Conservation (phyloP, 2,888 invertebrate species). For the Argyresthia albistria region DNA sequence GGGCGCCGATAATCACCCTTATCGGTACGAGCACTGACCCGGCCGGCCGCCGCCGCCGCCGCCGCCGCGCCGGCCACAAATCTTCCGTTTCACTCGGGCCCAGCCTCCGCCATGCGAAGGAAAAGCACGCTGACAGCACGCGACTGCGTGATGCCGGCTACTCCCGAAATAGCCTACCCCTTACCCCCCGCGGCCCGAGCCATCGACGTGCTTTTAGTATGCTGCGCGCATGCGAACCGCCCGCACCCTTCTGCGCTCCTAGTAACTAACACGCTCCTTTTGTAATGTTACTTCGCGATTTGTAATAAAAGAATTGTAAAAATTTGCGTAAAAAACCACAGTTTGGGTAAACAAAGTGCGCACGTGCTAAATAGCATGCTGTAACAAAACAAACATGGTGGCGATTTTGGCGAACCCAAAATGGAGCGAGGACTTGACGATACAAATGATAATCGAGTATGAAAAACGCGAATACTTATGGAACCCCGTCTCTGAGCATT, state of each 20-base stretch:
- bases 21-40: conserved; percentile 4
- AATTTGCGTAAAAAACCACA: neutral
- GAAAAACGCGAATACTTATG: conserved; percentile 65
- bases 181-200: conserved; percentile 44
- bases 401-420: conserved; percentile 65
- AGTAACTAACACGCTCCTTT: conserved; percentile 21
- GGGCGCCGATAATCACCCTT: conserved; percentile 3
- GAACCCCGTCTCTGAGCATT: conserved; percentile 65
- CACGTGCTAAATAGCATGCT: conserved; percentile 29
- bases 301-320: neutral
- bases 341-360: neutral
- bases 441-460: conserved; percentile 67
- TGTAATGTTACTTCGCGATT: neutral
- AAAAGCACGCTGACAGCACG: conserved; percentile 71
- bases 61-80: conserved; percentile 38
- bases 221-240: conserved; percentile 73
- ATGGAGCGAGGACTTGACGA: conserved; percentile 67
- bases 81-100: conserved; percentile 70
- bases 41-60: conserved; percentile 11
- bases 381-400: conserved; percentile 46
- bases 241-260: conserved; percentile 67
- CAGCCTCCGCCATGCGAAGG: conserved; percentile 62
- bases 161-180: conserved; percentile 66
- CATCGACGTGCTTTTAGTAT: conserved; percentile 73
- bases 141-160: conserved; percentile 68